phyloP scores from a whole-genome alignment of 2,113 vertebrate genomes.

The Crotalus horridus region DNA sequence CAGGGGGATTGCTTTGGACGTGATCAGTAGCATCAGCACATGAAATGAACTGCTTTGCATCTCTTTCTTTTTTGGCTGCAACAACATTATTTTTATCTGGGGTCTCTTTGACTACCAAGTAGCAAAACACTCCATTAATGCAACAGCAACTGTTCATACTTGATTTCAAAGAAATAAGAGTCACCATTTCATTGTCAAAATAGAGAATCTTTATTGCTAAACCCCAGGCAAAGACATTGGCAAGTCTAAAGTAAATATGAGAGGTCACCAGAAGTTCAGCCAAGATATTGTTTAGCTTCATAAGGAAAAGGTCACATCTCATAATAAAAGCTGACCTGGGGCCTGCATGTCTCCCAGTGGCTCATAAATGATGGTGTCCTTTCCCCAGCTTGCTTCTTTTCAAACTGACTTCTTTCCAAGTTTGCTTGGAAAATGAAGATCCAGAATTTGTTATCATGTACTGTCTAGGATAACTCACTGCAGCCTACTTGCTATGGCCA shows the following conservation, averaged over 20 bases:
- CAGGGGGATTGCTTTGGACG: constrained; percentile 28
- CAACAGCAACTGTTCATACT: constrained; percentile 1
- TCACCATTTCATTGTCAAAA: constrained; percentile 36
- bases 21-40: neutral
- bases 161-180: constrained; percentile 32
- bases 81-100: constrained; percentile 19
- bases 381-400: neutral
- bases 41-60: constrained; percentile 18
- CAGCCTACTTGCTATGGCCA: neutral
- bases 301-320: constrained; percentile 38
- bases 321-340: neutral
- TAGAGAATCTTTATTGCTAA: constrained; percentile 39
- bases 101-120: constrained; percentile 42
- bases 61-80: constrained; percentile 23
- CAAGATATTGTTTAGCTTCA: constrained; percentile 35
- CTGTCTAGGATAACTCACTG: neutral
- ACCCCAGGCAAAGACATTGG: constrained; percentile 25
- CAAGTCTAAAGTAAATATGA: constrained; percentile 28
- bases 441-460: neutral
- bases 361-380: neutral
- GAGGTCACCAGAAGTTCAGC: constrained; percentile 18
- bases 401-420: neutral
- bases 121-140: constrained; percentile 37
- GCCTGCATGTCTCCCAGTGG: constrained; percentile 21
- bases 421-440: neutral